phyloP scores from a whole-genome alignment of 2,797 vertebrate genomes.

The Dendrocincla fuliginosa region DNA sequence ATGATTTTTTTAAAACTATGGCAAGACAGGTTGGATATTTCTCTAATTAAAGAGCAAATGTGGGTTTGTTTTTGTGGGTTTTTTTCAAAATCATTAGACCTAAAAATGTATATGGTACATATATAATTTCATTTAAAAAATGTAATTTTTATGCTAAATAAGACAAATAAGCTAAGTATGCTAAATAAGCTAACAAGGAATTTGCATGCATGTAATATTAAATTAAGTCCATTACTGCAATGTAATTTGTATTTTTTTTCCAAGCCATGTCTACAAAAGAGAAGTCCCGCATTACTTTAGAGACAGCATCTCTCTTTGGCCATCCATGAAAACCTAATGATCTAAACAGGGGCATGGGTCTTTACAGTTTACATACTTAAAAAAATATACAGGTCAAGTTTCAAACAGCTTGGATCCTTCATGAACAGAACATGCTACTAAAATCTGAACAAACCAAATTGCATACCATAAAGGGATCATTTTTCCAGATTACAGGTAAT shows the following conservation, averaged over 20 bases:
- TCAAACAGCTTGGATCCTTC: not conserved
- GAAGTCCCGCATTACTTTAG: not conserved
- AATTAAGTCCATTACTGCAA: not conserved
- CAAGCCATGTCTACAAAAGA: not conserved
- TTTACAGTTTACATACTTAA: not conserved
- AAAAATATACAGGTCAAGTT: not conserved
- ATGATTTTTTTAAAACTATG: not conserved
- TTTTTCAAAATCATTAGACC: not conserved
- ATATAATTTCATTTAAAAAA: not conserved
- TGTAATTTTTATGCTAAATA: not conserved
- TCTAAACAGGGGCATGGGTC: not conserved
- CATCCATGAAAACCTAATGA: not conserved
- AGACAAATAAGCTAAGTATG: not conserved
- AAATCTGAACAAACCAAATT: not conserved
- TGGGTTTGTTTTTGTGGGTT: too few species aligned
- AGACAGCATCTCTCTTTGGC: not conserved
- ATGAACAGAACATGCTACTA: not conserved
- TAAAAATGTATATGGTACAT: not conserved
- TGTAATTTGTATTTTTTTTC: not conserved
- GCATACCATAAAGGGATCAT: not conserved
- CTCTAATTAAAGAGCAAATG: not conserved
- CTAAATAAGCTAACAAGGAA: not conserved
- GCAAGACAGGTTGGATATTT: not conserved
- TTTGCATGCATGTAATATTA: not conserved
- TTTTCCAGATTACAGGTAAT: not conserved